phyloP scores from a whole-genome alignment of 2,113 vertebrate species.

The Xiphophorus couchianus region DNA sequence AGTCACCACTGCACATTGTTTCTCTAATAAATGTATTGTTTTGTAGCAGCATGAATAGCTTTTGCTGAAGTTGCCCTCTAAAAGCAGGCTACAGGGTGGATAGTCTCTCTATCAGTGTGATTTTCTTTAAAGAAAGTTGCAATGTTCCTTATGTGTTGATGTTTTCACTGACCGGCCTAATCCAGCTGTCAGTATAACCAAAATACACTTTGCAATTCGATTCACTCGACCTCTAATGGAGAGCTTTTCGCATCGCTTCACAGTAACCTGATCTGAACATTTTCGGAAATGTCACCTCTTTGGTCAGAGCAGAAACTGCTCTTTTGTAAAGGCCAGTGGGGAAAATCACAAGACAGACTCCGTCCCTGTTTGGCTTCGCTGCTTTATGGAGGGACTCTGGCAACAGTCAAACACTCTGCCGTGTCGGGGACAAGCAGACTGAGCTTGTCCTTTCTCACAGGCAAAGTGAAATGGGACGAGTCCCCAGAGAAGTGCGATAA shows the following conservation, averaged over 20 bases:
- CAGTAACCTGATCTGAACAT: conserved; percentile 43
- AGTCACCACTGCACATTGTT: background rate
- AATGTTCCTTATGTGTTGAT: background rate
- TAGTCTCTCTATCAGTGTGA: background rate
- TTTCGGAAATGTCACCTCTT: conserved; percentile 58
- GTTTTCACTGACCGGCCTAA: background rate
- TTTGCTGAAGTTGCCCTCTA: no score
- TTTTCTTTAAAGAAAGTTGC: conserved; percentile 14
- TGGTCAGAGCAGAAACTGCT: conserved; percentile 45
- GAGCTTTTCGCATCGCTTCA: conserved; percentile 19
- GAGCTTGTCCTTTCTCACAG: conserved; percentile 54
- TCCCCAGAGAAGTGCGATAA: conserved; percentile 56
- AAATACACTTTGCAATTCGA: background rate
- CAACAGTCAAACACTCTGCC: conserved; percentile 37
- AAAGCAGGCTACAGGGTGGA: no score
- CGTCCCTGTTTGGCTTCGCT: conserved; percentile 44
- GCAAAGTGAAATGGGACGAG: conserved; percentile 66
- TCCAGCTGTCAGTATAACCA: background rate
- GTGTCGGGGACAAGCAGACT: conserved; percentile 60
- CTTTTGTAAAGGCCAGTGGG: conserved; percentile 54
- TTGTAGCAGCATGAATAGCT: no score
- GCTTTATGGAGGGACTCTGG: conserved; percentile 50
- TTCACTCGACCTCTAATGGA: background rate
- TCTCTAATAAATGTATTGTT: no score
- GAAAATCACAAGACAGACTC: conserved; percentile 41